A percentile compares a stretch with the other conserved stretches of the same genome.
Evolutionary conservation across 2,888 invertebrate genomes (phyloP).

Genomic region (Seira ritae): DNA sequence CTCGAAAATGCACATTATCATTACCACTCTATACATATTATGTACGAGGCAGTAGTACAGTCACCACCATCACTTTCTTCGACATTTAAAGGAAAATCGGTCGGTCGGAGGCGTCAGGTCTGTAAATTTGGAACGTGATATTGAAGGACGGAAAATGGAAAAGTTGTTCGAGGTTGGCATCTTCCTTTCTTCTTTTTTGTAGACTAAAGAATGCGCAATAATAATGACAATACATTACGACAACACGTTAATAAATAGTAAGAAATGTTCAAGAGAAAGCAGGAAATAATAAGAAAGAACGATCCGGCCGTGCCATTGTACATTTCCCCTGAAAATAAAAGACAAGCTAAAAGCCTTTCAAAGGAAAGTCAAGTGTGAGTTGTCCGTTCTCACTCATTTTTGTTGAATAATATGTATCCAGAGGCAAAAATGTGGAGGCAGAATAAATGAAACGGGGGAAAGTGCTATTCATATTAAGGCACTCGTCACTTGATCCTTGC

Average conservation of each 20-base stretch:
- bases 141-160: neutral
- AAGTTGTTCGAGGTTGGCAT: neutral
- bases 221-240: conserved; percentile 1
- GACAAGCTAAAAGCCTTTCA: conserved; percentile 18
- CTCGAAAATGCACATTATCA: no score
- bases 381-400: conserved; percentile 9
- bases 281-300: neutral
- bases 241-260: neutral
- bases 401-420: neutral
- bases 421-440: conserved; percentile 2
- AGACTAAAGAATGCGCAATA: neutral
- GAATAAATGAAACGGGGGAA: conserved; percentile 6
- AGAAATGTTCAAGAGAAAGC: neutral
- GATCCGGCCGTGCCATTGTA: neutral
- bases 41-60: no score
- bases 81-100: neutral
- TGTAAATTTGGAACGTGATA: conserved; percentile 1
- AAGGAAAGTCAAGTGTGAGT: conserved; percentile 23
- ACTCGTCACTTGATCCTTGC: no score
- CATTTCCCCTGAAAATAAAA: neutral
- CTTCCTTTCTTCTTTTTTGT: neutral
- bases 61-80: neutral
- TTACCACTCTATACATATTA: no score
- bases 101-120: neutral
- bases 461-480: conserved; percentile 15